Evolutionary conservation across 1,140 invertebrate genomes (phyloP), one percentile per base, ranked within the genome.

Genomic region (Melitaea cinxia): DNA sequence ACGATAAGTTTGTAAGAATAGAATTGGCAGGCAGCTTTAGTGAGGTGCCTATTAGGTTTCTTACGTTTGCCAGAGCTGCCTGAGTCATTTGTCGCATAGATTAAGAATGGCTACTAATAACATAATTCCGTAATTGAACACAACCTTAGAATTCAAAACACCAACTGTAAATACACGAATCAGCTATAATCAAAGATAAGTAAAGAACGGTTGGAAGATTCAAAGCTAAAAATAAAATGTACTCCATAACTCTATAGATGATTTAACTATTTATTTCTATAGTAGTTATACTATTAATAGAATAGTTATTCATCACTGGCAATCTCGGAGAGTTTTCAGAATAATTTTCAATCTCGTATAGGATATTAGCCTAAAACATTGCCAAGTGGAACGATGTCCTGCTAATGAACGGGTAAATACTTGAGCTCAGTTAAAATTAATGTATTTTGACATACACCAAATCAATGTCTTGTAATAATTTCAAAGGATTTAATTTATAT

Each of bases 41-140:
- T 74, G 75, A 74, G 77, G 75, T 80, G 72, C 74, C 75, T 77
- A 81, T 77, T 77, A 68, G 72, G 75, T 79, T 75, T 72, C 78
- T 81, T 72, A 67, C 70, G 70, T 62, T 69, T 60, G 70, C 70
- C 58, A 70, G 69, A 19, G 62, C 45, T 65, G 69, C 37, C 66
- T 81, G 77, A 83, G 53, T 83, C 81, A 83, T 75, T 72, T 68
- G 53, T 73, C 56, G 67, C 70, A 68, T 65, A 60, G 68, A 63
- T 69, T 76, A 70, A 72, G 72, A 23, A 47, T 23, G 21, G 42
- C 17, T 14, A 39, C 35, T 47, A 21, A 47, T 19, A 7, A 17
- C 42, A 23, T 47, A 2, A 21, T 24, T 23, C 21, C 19, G 42
- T 23, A 24, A 23, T 23, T 21, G 14, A 47, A 47, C 3, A 45